These are phyloP conservation scores for Ischnura elegans DNA, from an alignment of 2,888 invertebrate genomes.

Conservation along the genomic window DNA sequence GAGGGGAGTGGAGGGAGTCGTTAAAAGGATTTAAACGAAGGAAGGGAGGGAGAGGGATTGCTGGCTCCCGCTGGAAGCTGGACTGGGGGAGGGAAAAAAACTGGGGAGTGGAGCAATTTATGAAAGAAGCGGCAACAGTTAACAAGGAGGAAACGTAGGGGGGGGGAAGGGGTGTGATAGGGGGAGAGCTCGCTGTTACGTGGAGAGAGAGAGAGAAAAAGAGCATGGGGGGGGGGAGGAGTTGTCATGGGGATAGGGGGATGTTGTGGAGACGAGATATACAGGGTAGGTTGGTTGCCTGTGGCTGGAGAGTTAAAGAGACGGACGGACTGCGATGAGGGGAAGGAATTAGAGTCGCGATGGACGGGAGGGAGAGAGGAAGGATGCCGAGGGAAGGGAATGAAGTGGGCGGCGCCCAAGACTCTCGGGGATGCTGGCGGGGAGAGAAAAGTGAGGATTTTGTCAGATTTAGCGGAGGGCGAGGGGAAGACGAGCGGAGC, in stretches of 20 bases:
- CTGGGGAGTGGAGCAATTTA: slow-evolving; percentile 8
- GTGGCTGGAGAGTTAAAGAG: not conserved
- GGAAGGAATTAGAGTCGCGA: too few relatives aligned
- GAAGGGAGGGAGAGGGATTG: not conserved
- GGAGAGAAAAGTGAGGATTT: not conserved
- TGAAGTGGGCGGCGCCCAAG: not conserved
- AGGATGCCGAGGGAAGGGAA: not conserved
- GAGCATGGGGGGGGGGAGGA: not conserved
- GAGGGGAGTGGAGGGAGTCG: not conserved
- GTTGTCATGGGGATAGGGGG: not conserved
- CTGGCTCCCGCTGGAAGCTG: too few relatives aligned
- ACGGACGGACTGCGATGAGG: not conserved
- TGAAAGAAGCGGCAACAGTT: slow-evolving; percentile 33
- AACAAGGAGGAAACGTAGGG: not conserved
- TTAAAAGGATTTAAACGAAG: slow-evolving; percentile 11
- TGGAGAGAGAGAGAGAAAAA: not conserved
- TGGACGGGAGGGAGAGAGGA: not conserved
- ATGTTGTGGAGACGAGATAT: not conserved
- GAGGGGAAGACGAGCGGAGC: not conserved
- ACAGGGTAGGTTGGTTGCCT: too few relatives aligned
- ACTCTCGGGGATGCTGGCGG: not conserved
- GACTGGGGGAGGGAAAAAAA: not conserved
- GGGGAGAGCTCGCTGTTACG: not conserved
- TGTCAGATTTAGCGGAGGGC: not conserved
- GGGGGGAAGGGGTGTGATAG: not conserved